Evolutionary conservation across 1,140 invertebrate species (phyloP), one percentile per base, ranked within the genome.

Genomic region (Hypothenemus hampei): DNA sequence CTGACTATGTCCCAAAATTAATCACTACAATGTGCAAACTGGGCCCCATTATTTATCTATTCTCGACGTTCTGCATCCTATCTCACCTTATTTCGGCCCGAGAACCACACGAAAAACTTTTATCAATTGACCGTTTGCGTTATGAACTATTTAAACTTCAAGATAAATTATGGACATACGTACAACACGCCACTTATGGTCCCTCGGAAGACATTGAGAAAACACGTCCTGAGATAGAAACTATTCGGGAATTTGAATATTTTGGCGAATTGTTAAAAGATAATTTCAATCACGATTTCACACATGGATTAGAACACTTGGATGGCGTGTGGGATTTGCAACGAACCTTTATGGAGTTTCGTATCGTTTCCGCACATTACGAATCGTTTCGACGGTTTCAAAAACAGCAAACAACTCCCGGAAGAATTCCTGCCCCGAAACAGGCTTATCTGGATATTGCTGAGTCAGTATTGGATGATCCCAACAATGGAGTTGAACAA

Each of bases 361-460:
- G 71, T n/a, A 65, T 69, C 0, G 71, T 85, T 7, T 75, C 81
- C 23, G 77, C 76, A 0, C 64, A 82, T 7, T 85, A 84, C 60
- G 73, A 74, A 54, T 74, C 74, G 3, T 85, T 84, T 59, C 61
- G 79, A 3, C 68, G 76, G 41, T 79, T 81, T 59, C 73, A 79
- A 61, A 73, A 68, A 59, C 73, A 74, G 54, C 76, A 75, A 64
- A 77, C 70, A 33, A 66, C 39, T 20, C 69, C 73, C 7, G 73
- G 71, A 2, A 58, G 67, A 13, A 72, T 73, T 16, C 77, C 67
- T 13, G 76, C 73, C 13, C 76, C 72, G 4, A 68, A 67, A 33
- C 74, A 72, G 39, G 77, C 77, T n/a, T 81, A 83, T 74, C 57
- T 76, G 8, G 78, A 84, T 67, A 68, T 88, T 35, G 77, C 81